Evolutionary conservation across 2,113 vertebrate species (phyloP), one percentile per base, ranked within the genome.

Genomic region (Cricetomys ansorgei): DNA sequence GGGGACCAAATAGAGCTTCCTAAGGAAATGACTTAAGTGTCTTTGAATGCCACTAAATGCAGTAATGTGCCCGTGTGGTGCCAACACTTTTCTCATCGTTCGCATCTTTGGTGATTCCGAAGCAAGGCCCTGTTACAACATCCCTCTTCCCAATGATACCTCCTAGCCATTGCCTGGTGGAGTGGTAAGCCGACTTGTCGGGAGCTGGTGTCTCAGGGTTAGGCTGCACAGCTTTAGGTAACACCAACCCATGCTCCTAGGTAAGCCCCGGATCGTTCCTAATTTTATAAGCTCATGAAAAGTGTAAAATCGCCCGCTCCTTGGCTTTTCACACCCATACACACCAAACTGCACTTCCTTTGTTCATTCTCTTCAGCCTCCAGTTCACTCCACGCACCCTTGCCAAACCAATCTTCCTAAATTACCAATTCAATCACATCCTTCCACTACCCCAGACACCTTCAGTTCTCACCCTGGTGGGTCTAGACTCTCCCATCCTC

Each of bases 11-110:
- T 98, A 97, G 98, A 98, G 98, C 98, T 99, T 99, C 98, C 98
- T 96, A 98, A 98, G 98, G 98, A 99, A 99, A 99, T 99, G 94
- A 98, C 98, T 99, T 99, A 98, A 99, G 98, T 99, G 98, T 98
- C 98, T 99, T 98, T 98, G 98, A 99, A 97, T 98, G 98, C 89
- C 93, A 97, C 98, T 98, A 98, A 98, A 98, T 98, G 98, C 95
- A 97, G 98, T 98, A 98, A 99, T 97, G 94, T 98, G 98, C 98
- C 97, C 96, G 72, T 98, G 97, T 98, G 95, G 97, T 97, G 96
- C 98, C 98, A 99, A 98, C 97, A 98, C 95, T 97, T 98, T 98
- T 97, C 92, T 91, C 89, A 95, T 73, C 97, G 96, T 98, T 99
- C 98, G 97, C 98, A 98, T 98, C 98, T 98, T 98, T 92, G 93